Percentiles rank a stretch among this genome's conserved stretches.
These are phyloP conservation scores for Luscinia megarhynchos DNA, from an alignment of 2,797 vertebrate genomes.

Conservation along the genomic window DNA sequence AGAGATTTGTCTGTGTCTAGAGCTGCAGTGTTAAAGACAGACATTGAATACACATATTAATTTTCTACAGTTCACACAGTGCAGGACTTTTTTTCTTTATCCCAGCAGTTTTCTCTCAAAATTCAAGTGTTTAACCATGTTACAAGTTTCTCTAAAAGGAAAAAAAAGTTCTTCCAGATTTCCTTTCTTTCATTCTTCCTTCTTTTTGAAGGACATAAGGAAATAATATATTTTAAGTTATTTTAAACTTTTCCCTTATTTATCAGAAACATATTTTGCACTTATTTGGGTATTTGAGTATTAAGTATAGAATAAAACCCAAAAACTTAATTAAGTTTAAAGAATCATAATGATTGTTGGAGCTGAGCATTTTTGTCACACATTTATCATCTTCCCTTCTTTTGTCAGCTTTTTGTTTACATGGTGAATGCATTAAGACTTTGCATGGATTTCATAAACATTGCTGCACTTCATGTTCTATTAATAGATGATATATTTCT, in stretches of 20 bases:
- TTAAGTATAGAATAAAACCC: constrained; percentile 1
- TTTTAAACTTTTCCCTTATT: not conserved
- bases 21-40: not conserved
- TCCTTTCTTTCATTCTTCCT: not conserved
- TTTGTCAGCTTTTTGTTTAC: constrained; percentile 38
- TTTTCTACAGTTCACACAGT: not conserved
- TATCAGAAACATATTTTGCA: constrained; percentile 20
- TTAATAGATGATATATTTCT: constrained; percentile 53
- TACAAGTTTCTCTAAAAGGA: not conserved
- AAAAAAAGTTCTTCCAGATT: not conserved
- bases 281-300: constrained; percentile 6
- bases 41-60: not conserved
- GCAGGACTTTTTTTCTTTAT: not conserved
- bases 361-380: constrained; percentile 39
- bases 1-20: not conserved
- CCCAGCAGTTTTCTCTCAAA: not conserved
- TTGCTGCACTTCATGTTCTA: constrained; percentile 44
- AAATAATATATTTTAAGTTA: not conserved
- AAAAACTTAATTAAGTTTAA: constrained; percentile 45
- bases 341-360: constrained; percentile 30
- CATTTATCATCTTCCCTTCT: constrained; percentile 27
- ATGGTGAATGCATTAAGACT: constrained; percentile 38
- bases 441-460: constrained; percentile 36
- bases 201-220: not conserved
- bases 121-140: not conserved